A percentile compares a stretch with the other conserved stretches of the same genome.
Conservation (phyloP, 2,113 vertebrate species). For the Pseudopipra pipra region DNA sequence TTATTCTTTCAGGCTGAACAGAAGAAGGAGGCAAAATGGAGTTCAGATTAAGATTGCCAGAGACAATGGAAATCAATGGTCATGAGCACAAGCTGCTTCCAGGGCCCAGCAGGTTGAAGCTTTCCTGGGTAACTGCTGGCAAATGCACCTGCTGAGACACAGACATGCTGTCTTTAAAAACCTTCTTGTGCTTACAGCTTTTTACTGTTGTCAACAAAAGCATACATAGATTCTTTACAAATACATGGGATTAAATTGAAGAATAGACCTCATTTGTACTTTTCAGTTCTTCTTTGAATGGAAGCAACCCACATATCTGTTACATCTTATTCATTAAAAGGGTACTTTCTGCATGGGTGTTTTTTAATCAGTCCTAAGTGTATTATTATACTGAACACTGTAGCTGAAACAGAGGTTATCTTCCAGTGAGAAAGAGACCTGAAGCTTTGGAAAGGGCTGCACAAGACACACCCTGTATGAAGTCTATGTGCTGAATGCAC, state of each 20-base stretch:
- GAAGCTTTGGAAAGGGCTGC: background rate
- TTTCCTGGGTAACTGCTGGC: background rate
- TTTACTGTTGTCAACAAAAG: background rate
- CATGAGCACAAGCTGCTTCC: background rate
- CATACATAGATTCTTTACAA: background rate
- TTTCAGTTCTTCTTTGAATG: background rate
- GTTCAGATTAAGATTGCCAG: background rate
- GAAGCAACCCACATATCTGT: background rate
- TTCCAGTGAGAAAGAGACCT: background rate
- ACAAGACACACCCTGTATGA: background rate
- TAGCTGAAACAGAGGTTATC: background rate
- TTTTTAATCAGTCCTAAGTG: background rate
- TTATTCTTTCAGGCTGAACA: background rate
- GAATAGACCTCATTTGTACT: background rate
- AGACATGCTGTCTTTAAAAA: background rate
- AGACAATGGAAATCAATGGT: background rate
- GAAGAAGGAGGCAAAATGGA: background rate
- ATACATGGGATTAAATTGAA: background rate
- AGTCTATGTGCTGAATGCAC: background rate
- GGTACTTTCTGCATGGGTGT: background rate
- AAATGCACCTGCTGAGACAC: background rate
- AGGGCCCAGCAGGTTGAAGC: background rate
- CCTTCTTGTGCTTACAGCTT: background rate
- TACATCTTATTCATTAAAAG: background rate
- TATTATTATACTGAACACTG: background rate